Evolutionary conservation across 2,888 invertebrate species (phyloP).

Genomic region (Spialia ferax): DNA sequence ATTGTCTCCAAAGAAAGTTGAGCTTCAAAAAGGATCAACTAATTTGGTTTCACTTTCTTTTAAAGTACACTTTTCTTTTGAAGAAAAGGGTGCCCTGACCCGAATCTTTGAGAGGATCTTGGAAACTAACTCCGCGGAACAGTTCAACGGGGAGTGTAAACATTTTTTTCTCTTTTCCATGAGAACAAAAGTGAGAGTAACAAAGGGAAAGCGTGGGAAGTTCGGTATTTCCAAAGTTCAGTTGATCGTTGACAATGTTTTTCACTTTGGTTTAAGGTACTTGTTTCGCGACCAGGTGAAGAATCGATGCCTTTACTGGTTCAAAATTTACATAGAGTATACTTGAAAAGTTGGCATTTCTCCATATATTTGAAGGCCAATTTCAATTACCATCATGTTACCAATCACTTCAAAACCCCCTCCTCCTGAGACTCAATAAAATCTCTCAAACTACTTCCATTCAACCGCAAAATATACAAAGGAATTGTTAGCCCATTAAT

Average conservation of each 20-base stretch:
- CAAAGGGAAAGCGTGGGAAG: constrained; percentile 10
- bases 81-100: constrained; percentile 25
- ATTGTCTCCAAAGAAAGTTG: neutral
- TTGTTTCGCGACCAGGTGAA: neutral
- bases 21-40: constrained; percentile 10
- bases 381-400: too few species aligned
- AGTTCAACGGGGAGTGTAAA: constrained; percentile 7
- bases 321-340: too few species aligned
- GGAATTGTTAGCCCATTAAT: too few species aligned
- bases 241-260: constrained; percentile 19
- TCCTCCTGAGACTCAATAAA: too few species aligned
- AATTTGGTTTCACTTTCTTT: constrained; percentile 26
- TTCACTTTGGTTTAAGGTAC: constrained; percentile 4
- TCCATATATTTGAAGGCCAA: too few species aligned
- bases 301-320: neutral
- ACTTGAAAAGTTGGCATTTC: too few species aligned
- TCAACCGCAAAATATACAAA: too few species aligned
- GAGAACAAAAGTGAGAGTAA: constrained; percentile 12
- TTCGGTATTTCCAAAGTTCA: constrained; percentile 33
- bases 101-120: constrained; percentile 18
- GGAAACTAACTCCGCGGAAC: constrained; percentile 9
- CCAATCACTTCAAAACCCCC: too few species aligned
- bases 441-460: too few species aligned
- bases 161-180: constrained; percentile 9
- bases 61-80: constrained; percentile 27